These are phyloP conservation scores for Podotricha telesiphe DNA, from an alignment of 2,888 invertebrate species.

Conservation along the genomic window DNA sequence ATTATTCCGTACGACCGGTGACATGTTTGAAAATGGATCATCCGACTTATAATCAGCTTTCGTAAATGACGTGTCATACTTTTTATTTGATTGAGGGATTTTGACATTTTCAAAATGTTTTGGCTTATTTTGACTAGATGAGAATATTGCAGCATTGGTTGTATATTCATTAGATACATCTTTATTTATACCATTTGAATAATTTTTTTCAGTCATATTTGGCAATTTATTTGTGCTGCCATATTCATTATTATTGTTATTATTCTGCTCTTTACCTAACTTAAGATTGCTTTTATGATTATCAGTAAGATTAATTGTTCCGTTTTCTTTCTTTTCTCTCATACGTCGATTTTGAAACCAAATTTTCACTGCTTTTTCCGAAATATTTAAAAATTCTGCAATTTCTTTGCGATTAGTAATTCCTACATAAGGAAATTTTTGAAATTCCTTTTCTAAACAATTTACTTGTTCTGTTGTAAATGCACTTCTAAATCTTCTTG, in stretches of 20 bases:
- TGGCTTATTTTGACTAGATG: constrained; percentile 3
- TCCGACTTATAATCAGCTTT: not conserved
- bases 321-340: constrained; percentile 86
- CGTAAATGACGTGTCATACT: not conserved
- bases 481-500: constrained; percentile 82
- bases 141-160: not conserved
- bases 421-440: constrained; percentile 86
- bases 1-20: not conserved
- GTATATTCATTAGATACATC: not conserved
- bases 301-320: constrained; percentile 49
- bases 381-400: constrained; percentile 84
- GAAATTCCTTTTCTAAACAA: constrained; percentile 89
- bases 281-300: constrained; percentile 46
- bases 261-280: constrained; percentile 53
- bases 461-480: constrained; percentile 90
- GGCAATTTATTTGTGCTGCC: constrained; percentile 44
- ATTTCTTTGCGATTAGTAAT: constrained; percentile 87
- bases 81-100: not conserved
- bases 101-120: not conserved
- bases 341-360: constrained; percentile 94
- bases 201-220: constrained; percentile 49
- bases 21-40: not conserved
- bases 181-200: constrained; percentile 26
- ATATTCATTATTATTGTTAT: constrained; percentile 51
- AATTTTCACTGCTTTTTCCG: constrained; percentile 90